Evolutionary conservation across 2,113 vertebrate species (phyloP).

Genomic region (Nannospalax galili): DNA sequence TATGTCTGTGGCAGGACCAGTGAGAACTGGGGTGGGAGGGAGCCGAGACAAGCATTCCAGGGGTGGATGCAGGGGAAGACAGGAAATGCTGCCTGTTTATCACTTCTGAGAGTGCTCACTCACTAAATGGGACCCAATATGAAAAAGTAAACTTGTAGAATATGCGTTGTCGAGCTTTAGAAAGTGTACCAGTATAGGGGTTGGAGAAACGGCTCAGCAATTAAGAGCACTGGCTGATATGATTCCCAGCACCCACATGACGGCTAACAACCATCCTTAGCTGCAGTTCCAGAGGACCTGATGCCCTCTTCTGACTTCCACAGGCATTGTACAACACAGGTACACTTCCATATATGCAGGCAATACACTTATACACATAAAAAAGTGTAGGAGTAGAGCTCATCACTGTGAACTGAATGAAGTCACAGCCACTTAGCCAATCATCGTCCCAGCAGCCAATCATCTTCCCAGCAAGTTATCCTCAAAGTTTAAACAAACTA

Average conservation of each 20-base stretch:
- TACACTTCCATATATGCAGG: no score
- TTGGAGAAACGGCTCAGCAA: no score
- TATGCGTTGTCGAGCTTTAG: not conserved
- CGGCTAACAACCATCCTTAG: no score
- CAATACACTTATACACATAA: no score
- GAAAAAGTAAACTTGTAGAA: no score
- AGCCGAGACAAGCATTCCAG: not conserved
- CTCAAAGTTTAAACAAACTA: not conserved
- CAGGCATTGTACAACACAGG: no score
- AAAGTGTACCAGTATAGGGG: accelerated
- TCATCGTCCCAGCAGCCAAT: not conserved
- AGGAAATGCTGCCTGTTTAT: not conserved
- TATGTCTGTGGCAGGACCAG: not conserved
- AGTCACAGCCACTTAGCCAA: not conserved
- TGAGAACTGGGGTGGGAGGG: not conserved
- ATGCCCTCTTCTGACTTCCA: no score
- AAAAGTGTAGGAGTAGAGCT: no score
- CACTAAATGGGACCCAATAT: not conserved
- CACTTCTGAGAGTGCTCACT: not conserved
- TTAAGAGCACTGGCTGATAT: no score
- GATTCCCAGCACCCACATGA: no score
- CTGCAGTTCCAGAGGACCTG: no score
- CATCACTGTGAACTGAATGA: accelerated
- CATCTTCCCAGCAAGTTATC: not conserved
- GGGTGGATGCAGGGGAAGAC: not conserved